A percentile compares a stretch with the other conserved stretches of the same genome.
These are phyloP conservation scores for Bombus terrestris DNA, from an alignment of 1,140 invertebrate species.

Conservation along the genomic window DNA sequence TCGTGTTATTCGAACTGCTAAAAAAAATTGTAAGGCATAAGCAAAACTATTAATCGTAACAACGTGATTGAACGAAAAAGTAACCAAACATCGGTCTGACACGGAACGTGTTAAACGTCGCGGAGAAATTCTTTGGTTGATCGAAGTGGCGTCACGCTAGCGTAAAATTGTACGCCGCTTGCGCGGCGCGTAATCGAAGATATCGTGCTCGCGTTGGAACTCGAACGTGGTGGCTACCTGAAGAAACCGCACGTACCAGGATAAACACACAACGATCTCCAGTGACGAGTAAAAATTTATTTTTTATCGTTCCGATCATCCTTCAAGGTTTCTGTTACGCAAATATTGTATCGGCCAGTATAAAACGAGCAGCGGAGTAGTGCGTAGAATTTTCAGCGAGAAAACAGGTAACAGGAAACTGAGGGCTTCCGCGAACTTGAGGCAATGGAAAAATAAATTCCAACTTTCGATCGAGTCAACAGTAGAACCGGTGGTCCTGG, in stretches of 20 bases:
- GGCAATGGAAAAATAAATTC: conserved; percentile 31
- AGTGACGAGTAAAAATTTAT: conserved; percentile 7
- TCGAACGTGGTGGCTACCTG: neutral
- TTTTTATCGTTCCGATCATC: neutral
- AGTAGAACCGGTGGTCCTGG: neutral
- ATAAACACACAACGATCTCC: neutral
- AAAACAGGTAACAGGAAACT: conserved; percentile 14
- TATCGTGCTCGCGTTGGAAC: neutral
- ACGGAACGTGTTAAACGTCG: neutral
- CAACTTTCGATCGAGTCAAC: neutral
- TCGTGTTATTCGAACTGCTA: too few relatives aligned
- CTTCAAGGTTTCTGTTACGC: conserved; percentile 24
- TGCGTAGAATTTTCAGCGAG: conserved; percentile 10
- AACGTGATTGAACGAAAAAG: too few relatives aligned
- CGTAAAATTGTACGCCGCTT: conserved; percentile 1
- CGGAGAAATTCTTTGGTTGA: neutral
- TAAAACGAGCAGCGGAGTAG: neutral
- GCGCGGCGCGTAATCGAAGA: conserved; percentile 10
- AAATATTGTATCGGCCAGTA: neutral
- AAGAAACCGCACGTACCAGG: conserved; percentile 14
- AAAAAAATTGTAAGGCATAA: too few relatives aligned
- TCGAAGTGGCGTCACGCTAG: neutral
- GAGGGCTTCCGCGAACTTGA: conserved; percentile 14
- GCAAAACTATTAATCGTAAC: too few relatives aligned
- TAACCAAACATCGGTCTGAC: too few relatives aligned